Percentiles rank a stretch among this genome's conserved stretches.
Conservation (phyloP, 2,888 invertebrate species). For the Tetheella fluctuosa region DNA sequence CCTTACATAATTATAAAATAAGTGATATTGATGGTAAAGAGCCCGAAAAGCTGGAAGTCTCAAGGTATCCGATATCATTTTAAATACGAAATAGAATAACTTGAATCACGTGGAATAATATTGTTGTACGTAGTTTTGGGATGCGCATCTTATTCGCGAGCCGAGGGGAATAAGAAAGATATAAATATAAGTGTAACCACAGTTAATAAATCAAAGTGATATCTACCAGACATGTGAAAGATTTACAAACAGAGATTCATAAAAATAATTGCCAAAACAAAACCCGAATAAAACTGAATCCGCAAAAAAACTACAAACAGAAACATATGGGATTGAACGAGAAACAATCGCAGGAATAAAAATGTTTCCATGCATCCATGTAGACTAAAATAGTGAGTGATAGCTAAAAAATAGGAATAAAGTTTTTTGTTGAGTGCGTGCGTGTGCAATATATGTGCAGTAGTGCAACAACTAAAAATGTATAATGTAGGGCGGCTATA, state of each 20-base stretch:
- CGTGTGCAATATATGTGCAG: not conserved
- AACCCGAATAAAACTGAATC: conserved; percentile 4
- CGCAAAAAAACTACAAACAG: conserved; percentile 4
- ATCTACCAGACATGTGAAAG: no score
- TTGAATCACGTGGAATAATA: no score
- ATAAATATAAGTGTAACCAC: no score
- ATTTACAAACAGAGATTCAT: not conserved
- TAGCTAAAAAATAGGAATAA: not conserved
- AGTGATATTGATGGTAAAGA: no score
- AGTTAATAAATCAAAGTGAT: no score
- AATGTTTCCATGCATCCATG: conserved; percentile 20
- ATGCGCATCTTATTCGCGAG: no score
- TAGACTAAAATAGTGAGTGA: not conserved
- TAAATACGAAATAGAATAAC: no score
- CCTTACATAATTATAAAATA: no score
- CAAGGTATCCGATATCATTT: no score
- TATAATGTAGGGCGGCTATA: not conserved
- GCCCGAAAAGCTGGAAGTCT: no score
- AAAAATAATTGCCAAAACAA: conserved; percentile 18
- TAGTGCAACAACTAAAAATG: not conserved
- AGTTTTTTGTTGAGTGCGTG: not conserved
- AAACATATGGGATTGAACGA: conserved; percentile 15
- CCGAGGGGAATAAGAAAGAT: no score
- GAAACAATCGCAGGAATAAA: conserved; percentile 31
- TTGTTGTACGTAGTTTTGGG: no score